Percentiles rank a stretch among this genome's conserved stretches.
phyloP scores from a whole-genome alignment of 1,140 invertebrate genomes.

The Caerostris extrusa region DNA sequence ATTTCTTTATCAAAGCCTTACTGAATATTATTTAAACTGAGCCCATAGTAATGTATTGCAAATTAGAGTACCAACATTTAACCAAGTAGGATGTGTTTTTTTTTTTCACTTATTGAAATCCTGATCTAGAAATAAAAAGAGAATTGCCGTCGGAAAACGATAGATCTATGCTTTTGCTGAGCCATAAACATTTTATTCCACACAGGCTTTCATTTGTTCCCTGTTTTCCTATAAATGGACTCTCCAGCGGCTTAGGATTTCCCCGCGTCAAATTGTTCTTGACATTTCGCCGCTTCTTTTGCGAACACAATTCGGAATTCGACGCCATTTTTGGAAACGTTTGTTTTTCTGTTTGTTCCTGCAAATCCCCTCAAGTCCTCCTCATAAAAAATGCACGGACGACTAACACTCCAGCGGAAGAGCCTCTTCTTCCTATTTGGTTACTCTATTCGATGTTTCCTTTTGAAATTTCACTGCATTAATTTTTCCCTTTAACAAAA shows the following conservation, averaged over 20 bases:
- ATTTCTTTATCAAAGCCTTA: too few species aligned
- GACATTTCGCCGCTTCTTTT: not conserved
- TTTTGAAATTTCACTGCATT: not conserved
- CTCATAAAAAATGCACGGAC: slow-evolving; percentile 20
- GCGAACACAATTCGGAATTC: not conserved
- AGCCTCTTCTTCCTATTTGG: not conserved
- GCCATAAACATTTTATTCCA: slow-evolving; percentile 13
- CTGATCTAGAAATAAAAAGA: not conserved
- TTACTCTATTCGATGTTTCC: not conserved
- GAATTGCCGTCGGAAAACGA: not conserved
- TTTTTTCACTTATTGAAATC: not conserved
- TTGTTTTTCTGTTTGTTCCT: not conserved
- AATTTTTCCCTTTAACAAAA: not conserved
- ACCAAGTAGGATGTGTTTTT: too few species aligned
- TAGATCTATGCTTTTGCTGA: not conserved
- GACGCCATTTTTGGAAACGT: slow-evolving; percentile 13
- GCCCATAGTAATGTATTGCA: too few species aligned
- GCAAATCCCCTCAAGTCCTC: slow-evolving; percentile 20
- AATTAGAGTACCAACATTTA: too few species aligned
- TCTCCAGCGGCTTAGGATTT: not conserved
- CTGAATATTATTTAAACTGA: too few species aligned
- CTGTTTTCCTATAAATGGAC: not conserved
- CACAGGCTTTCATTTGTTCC: slow-evolving; percentile 7
- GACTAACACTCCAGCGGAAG: not conserved
- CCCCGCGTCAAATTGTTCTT: slow-evolving; percentile 1